phyloP scores from a whole-genome alignment of 2,113 vertebrate genomes.

The Pagrus major region DNA sequence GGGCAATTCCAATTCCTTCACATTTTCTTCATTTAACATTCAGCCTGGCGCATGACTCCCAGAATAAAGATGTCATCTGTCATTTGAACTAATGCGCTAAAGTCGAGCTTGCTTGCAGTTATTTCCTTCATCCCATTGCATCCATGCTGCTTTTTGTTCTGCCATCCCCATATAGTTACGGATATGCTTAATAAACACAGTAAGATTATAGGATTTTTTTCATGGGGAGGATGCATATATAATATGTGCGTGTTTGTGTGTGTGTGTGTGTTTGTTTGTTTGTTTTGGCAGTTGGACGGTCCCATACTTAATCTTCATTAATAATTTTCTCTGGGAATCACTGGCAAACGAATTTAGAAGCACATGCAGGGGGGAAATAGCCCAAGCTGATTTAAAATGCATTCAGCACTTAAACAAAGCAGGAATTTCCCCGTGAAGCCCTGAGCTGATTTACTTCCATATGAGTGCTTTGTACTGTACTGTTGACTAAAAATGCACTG shows the following conservation, averaged over 20 bases:
- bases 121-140: conserved; percentile 8
- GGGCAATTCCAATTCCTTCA: neutral
- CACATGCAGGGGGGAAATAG: conserved; percentile 5
- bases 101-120: neutral
- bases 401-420: conserved; percentile 38
- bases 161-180: conserved; percentile 17
- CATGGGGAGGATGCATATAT: neutral
- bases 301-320: conserved; percentile 17
- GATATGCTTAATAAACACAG: conserved; percentile 1
- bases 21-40: conserved; percentile 11
- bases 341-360: conserved; percentile 7
- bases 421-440: conserved; percentile 31
- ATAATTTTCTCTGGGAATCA: conserved; percentile 27
- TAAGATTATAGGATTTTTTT: neutral
- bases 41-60: conserved; percentile 7
- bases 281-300: conserved; percentile 12
- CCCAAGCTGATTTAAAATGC: conserved; percentile 34
- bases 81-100: conserved; percentile 33
- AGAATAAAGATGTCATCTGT: conserved; percentile 28
- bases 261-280: neutral
- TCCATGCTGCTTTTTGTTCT: conserved; percentile 8
- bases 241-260: neutral
- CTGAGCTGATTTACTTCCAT: conserved; percentile 12
- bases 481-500: conserved; percentile 24
- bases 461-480: conserved; percentile 11